Base-by-base conservation (phyloP, 2,113 vertebrate species). In the Myodes glareolus region DNA sequence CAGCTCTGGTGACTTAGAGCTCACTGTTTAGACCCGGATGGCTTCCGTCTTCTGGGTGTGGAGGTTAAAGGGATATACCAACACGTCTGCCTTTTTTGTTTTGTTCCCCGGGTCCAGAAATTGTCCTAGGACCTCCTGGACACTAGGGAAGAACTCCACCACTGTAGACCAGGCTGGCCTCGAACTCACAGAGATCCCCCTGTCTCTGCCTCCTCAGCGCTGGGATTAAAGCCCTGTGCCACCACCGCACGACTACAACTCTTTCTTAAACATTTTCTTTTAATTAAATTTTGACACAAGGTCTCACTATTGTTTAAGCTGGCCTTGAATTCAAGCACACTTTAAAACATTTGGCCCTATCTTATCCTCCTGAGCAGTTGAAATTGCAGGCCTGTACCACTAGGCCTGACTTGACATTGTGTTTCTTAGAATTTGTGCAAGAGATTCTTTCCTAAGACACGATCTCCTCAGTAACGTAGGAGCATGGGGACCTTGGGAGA, bases 361-460 rank as follows among this genome's bases (percentile, higher is more conserved):
- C 13, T 85, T 17, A 85, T 39, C 27, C 25, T 85, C 61, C 81
- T 31, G n/a, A 63, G n/a, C 4, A 65, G 81, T 39, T 45, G 12
- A 58, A 85, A 42, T 45, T 45, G 12, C 12, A 85, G 58, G 25
- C 52, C 36, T 23, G n/a, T 16, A 27, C 52, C 11, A 25, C 31
- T 21, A 67, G 33, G 39, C 21, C 67, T 80, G 17, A 82, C 67
- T 90, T 82, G 77, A 82, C 36, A 78, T 75, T 78, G 31, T 88
- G 5, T 29, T 81, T 94, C 87, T 82, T 77, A n/a, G 55, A 82
- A 16, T 33, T 96, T 92, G 10, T 93, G 95, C 12, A 90, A 67
- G 81, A 65, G 78, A 52, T 47, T 19, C 31, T 90, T 90, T 27
- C 52, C 10, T 58, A 58, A 58, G 6, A 58, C 19, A 58, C 21